Evolutionary conservation across 2,113 vertebrate genomes (phyloP).

Genomic region (Vulpes vulpes): DNA sequence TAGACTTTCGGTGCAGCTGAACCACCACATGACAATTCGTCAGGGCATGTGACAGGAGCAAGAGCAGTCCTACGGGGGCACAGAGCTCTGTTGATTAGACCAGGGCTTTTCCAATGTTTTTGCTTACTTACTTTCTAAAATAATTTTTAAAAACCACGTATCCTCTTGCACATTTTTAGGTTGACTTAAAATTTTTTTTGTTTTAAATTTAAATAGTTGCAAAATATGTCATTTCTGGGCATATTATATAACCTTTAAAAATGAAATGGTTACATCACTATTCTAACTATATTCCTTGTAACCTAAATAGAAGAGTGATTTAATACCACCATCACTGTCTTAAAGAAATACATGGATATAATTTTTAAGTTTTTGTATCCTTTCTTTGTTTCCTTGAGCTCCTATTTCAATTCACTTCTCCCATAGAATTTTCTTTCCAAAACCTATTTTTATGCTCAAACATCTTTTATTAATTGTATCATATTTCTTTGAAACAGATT

Average conservation of each 20-base stretch:
- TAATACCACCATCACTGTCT: not conserved
- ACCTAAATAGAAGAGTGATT: slow-evolving; percentile 1
- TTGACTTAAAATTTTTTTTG: slow-evolving; percentile 41
- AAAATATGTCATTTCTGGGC: not conserved
- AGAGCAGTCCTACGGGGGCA: not conserved
- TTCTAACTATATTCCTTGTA: slow-evolving; percentile 35
- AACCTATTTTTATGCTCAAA: too few species aligned
- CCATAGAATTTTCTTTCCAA: not conserved
- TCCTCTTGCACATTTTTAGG: not conserved
- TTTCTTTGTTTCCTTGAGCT: not conserved
- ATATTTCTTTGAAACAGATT: slow-evolving; percentile 25
- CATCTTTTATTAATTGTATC: not conserved
- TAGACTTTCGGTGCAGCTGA: slow-evolving; percentile 70
- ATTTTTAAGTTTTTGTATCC: not conserved
- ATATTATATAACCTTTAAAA: slow-evolving; percentile 31
- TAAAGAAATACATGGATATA: slow-evolving; percentile 7
- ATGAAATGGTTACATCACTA: slow-evolving; percentile 30
- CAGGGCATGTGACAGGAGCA: not conserved
- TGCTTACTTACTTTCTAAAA: slow-evolving; percentile 19
- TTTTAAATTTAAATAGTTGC: slow-evolving; percentile 25
- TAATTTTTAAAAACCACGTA: not conserved
- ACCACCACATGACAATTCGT: not conserved
- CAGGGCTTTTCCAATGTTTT: not conserved
- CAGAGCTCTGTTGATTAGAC: not conserved
- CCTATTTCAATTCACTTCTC: slow-evolving; percentile 12